Evolutionary conservation across 37 sponge, comb jelly and placozoan species (phyloP), one percentile per base, ranked within the genome.

Genomic region (Ianthella basta): DNA sequence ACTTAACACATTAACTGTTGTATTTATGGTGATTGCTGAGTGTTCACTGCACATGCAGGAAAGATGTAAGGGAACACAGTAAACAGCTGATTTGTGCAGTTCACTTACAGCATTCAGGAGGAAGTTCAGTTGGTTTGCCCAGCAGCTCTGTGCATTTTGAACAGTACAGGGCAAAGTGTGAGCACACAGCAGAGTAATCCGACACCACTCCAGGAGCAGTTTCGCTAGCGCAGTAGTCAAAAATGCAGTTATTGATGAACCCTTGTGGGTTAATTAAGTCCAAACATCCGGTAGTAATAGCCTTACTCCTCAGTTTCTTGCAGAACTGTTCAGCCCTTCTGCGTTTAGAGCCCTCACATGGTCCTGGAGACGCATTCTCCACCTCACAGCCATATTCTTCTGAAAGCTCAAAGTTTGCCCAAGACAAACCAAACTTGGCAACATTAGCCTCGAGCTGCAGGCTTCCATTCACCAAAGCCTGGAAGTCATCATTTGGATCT

Each of bases 401-500:
- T 61, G 64, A 3, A 6, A 61, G 64, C 12, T 61, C 64, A 27
- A 29, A 61, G 64, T 61, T 61, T 3, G 64, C 64, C 24, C 24
- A 61, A 29, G 64, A 61, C 29, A 61, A 12, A 5, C 64, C 64
- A 61, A 61, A 61, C 27, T 61, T 2, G 4, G 4, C 64, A 61
- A 70, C 36, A 15, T 34, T 15, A 35, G 72, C 14, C 20, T 8
- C 29, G 2, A 10, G 72, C 29, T 35, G 20, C 4, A 21, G 5
- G 14, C 10, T 35, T 3, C 72, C 72, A 44, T 44, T 44, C 5
- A 21, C 6, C 37, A 35, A 33, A 27, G 29, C 20, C 37, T 35
- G n/a, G 36, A 21, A 21, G 36, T 70, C 72, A 70, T 70, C 72
- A 29, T 20, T 70, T 27, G 72, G 72, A 70, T 70, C 12, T 6